These are phyloP conservation scores for Synergus laeviventris DNA, from an alignment of 2,888 invertebrate species.

Conservation along the genomic window DNA sequence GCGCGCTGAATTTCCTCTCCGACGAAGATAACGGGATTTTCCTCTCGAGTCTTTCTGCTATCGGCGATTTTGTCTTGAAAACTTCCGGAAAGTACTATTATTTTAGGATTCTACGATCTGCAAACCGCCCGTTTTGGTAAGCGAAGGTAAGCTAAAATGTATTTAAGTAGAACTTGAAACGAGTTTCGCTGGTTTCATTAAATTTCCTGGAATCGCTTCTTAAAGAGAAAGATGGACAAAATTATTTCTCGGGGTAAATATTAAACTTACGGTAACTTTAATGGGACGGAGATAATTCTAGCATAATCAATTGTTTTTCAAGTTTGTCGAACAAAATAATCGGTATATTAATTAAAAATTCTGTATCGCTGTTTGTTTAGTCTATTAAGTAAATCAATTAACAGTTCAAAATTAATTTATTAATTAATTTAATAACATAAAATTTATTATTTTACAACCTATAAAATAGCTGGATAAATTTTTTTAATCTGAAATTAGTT, in stretches of 20 bases:
- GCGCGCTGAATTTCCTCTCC: constrained; percentile 8
- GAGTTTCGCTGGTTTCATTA: neutral
- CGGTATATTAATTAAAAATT: no score
- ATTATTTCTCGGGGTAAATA: neutral
- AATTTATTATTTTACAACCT: no score
- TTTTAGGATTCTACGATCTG: constrained; percentile 23
- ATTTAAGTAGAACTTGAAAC: neutral
- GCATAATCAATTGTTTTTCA: no score
- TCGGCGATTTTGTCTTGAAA: constrained; percentile 1
- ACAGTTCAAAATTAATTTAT: no score
- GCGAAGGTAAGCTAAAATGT: neutral
- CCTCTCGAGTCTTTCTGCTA: neutral
- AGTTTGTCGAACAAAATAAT: no score
- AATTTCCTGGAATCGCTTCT: neutral
- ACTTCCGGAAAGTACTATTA: constrained; percentile 8
- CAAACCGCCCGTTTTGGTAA: constrained; percentile 4
- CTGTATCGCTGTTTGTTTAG: no score
- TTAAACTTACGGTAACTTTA: neutral
- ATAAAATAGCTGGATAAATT: no score
- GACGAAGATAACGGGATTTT: constrained; percentile 21
- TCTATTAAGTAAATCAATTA: no score
- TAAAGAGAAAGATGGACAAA: neutral
- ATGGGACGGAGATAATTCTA: no score
- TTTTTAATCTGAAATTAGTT: no score
- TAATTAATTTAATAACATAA: no score